A percentile compares a stretch with the other conserved stretches of the same genome.
phyloP scores from a whole-genome alignment of 2,113 vertebrate genomes.

The Pipra filicauda region DNA sequence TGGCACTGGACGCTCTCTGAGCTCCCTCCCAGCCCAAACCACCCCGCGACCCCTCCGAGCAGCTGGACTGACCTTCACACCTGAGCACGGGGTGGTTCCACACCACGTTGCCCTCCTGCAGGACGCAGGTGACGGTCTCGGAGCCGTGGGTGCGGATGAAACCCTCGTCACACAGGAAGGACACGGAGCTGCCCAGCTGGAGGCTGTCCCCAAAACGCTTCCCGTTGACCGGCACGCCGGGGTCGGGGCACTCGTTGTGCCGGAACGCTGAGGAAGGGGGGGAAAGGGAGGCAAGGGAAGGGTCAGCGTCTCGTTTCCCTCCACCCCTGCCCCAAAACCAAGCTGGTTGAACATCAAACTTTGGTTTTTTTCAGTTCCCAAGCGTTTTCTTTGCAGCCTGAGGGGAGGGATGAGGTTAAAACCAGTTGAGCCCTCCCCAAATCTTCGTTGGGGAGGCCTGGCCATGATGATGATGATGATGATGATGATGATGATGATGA shows the following conservation, averaged over 20 bases:
- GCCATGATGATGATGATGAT: too few species aligned
- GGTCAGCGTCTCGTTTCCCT: neutral
- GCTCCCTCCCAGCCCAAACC: fast-evolving
- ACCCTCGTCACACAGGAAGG: slow-evolving; percentile 95
- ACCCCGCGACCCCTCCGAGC: fast-evolving
- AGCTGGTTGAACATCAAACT: fast-evolving
- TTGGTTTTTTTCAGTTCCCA: neutral
- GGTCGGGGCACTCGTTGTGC: slow-evolving; percentile 96
- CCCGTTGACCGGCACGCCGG: slow-evolving; percentile 92
- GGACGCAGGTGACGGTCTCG: slow-evolving; percentile 91
- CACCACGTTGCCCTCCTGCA: slow-evolving; percentile 95
- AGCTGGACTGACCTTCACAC: slow-evolving; percentile 79
- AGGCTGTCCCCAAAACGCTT: slow-evolving; percentile 95
- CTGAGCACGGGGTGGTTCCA: slow-evolving; percentile 95
- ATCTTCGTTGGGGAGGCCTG: too few species aligned
- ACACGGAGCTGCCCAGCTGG: slow-evolving; percentile 95
- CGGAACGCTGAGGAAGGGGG: slow-evolving; percentile 81
- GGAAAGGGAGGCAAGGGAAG: neutral
- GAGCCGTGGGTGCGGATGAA: slow-evolving; percentile 95
- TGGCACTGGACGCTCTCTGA: fast-evolving
- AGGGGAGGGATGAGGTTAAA: neutral
- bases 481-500: too few species aligned
- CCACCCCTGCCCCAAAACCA: fast-evolving
- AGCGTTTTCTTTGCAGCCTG: neutral
- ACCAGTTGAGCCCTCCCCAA: too few species aligned